These are phyloP conservation scores for Troglohyphantes excavatus DNA, from an alignment of 2,888 invertebrate genomes.

Conservation along the genomic window DNA sequence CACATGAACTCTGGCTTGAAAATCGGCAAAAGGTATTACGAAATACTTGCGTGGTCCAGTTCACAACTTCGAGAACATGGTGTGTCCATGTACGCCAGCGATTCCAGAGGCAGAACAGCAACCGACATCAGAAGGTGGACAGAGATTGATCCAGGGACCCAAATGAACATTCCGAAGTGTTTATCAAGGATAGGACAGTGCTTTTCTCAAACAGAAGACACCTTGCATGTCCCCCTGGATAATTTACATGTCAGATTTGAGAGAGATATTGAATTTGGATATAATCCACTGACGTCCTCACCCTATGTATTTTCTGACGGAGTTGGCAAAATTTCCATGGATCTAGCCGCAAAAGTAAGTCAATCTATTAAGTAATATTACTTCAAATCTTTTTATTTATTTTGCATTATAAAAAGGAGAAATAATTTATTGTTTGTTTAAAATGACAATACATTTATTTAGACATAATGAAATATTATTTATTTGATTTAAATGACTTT, in stretches of 20 bases:
- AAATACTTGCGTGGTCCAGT: constrained; percentile 80
- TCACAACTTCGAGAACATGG: constrained; percentile 80
- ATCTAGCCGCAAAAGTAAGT: constrained; percentile 65
- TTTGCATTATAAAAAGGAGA: no score
- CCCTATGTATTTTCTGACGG: constrained; percentile 78
- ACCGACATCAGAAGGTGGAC: constrained; percentile 76
- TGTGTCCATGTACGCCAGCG: constrained; percentile 79
- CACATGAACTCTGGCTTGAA: constrained; percentile 49
- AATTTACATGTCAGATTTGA: constrained; percentile 19
- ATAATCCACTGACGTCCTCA: constrained; percentile 3
- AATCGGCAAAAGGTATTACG: constrained; percentile 73
- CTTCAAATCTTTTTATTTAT: not conserved
- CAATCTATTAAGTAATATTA: not conserved
- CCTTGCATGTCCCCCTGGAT: constrained; percentile 23
- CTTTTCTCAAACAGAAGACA: constrained; percentile 79
- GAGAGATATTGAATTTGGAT: constrained; percentile 27
- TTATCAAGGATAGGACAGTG: constrained; percentile 80
- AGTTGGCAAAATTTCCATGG: constrained; percentile 75
- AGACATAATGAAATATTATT: no score
- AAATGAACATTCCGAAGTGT: constrained; percentile 78
- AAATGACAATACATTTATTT: no score
- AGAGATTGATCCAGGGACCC: constrained; percentile 77
- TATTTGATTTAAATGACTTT: no score
- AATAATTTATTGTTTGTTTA: no score
- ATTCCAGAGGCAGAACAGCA: constrained; percentile 65